Evolutionary conservation across 30 jellyfish, hydroid and myxozoan species (phyloP).

Genomic region (Morbakka virulenta): DNA sequence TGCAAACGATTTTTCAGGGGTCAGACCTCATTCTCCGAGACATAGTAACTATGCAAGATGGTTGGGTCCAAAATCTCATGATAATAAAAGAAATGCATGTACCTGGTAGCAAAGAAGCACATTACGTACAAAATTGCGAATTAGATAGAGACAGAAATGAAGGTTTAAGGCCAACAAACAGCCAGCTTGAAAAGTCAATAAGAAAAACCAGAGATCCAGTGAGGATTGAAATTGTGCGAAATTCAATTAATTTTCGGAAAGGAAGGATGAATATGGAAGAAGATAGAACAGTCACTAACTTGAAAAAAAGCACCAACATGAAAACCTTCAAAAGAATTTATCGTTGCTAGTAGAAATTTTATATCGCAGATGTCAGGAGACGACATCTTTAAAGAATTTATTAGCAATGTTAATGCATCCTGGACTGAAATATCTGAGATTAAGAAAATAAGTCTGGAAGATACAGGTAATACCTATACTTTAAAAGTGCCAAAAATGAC

Average conservation of each 20-base stretch:
- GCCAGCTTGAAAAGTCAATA: no score
- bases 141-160: no score
- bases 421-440: constrained; percentile 9
- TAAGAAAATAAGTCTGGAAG: background rate
- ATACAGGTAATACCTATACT: constrained; percentile 24
- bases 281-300: constrained; percentile 13
- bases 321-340: no score
- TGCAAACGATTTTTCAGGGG: constrained; percentile 12
- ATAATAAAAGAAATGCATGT: constrained; percentile 29
- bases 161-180: no score
- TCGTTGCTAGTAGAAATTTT: constrained; percentile 1
- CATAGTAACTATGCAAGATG: constrained; percentile 5
- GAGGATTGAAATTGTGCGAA: no score
- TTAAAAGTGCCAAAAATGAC: constrained; percentile 26
- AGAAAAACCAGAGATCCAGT: no score
- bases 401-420: constrained; percentile 22
- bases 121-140: constrained; percentile 1
- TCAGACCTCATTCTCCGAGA: constrained; percentile 31
- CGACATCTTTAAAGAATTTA: constrained; percentile 1
- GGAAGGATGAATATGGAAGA: no score
- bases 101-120: constrained; percentile 32
- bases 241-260: no score
- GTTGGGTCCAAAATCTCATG: constrained; percentile 6
- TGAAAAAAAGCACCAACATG: background rate
- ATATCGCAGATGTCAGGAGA: constrained; percentile 39